Base-by-base conservation (phyloP, 37 sponge, comb jelly and placozoan species). In the Ephydatia muelleri region DNA sequence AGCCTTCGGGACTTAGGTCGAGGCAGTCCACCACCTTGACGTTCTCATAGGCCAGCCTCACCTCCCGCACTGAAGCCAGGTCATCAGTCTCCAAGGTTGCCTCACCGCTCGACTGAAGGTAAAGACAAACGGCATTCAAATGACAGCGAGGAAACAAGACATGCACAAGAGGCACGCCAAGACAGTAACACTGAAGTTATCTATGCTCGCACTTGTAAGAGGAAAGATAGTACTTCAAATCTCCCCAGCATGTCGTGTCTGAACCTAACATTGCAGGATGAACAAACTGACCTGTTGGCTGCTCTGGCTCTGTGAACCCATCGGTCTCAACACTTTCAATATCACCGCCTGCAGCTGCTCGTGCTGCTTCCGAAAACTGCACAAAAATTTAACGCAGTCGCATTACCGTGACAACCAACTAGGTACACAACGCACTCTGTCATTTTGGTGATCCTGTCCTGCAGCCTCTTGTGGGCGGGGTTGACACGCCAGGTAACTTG, bases 321-420 rank as follows among this genome's bases (percentile, higher is more conserved):
- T 32, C 22, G 96, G 86, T 13, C 80, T 76, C 33, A 98, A 82
- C 12, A 98, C 99, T 32, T 92, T 91, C 14, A 84, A 78, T 40
- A 98, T 98, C 43, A 99, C 99, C 0, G 87, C 73, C 27, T 95
- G 93, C 25, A 99, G 90, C 88, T 99, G 99, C 82, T 99, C 96
- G 73, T 99, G 97, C 76, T 99, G 99, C 31, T 83, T 89, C 16
- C 97, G 95, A 82, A 99, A 99, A 13, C 98, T 95, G 71, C 26
- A 66, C 27, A 76, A 38, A 49, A 64, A 43, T 4, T 21, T 27
- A 40, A 0, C 47, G 27, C 2, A 14, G 40, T 38, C 23, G 32
- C 16, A 14, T 57, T 57, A 19, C 12, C 57, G 19, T 14, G n/a
- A n/a, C n/a, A n/a, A n/a, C n/a, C n/a, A n/a, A n/a, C n/a, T n/a